Conservation (phyloP, 2,888 invertebrate species). For the Melieria omissa region DNA sequence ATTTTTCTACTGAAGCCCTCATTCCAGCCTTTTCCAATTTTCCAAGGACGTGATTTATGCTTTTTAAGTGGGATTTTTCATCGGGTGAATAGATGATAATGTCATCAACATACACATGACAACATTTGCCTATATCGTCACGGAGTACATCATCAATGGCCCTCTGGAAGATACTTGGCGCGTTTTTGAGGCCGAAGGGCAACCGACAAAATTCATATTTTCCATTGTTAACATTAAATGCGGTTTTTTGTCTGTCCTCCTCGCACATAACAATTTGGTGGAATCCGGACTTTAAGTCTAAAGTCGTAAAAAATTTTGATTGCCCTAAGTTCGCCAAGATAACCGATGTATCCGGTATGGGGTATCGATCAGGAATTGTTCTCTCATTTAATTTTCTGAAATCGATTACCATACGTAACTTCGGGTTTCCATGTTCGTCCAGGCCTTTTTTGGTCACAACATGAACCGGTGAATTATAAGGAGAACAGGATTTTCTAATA, state of each 20-base stretch:
- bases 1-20: too few relatives aligned
- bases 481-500: slow-evolving; percentile 20
- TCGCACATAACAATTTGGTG: slow-evolving; percentile 23
- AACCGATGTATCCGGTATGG: slow-evolving; percentile 28
- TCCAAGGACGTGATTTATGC: background rate
- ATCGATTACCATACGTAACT: background rate
- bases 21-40: too few relatives aligned
- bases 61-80: slow-evolving; percentile 28
- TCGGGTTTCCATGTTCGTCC: background rate
- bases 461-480: slow-evolving; percentile 25
- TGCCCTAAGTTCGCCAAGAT: slow-evolving; percentile 28
- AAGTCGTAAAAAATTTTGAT: slow-evolving; percentile 24
- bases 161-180: background rate
- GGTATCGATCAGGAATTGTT: background rate
- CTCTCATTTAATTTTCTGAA: background rate
- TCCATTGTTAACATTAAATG: slow-evolving; percentile 24
- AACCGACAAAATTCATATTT: slow-evolving; percentile 18
- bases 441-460: slow-evolving; percentile 10
- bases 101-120: slow-evolving; percentile 22
- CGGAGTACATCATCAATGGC: too few relatives aligned
- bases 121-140: too few relatives aligned
- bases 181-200: slow-evolving; percentile 5
- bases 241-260: slow-evolving; percentile 29
- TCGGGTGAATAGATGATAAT: slow-evolving; percentile 32
- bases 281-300: slow-evolving; percentile 23